These are phyloP conservation scores for Mus spicilegus DNA, from an alignment of 2,113 vertebrate species.

Conservation along the genomic window DNA sequence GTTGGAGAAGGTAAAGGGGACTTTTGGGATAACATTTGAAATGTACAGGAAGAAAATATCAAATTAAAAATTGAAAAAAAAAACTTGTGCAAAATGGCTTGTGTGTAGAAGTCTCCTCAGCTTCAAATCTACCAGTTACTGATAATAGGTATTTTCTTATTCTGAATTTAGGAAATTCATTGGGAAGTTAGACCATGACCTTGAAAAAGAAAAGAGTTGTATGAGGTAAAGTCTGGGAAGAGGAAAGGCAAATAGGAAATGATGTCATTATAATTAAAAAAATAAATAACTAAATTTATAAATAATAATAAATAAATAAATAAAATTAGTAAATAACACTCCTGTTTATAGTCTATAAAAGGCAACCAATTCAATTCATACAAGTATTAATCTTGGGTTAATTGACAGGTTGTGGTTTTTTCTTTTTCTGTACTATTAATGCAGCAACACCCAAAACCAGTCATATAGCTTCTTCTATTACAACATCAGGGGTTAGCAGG, in stretches of 20 bases:
- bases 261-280: not conserved
- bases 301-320: too few species aligned
- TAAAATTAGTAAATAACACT: not conserved
- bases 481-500: not conserved
- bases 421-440: constrained; percentile 35
- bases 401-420: not conserved
- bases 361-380: not conserved
- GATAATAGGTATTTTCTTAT: not conserved
- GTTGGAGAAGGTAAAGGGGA: too few species aligned
- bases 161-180: constrained; percentile 19
- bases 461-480: not conserved
- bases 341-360: constrained; percentile 4
- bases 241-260: not conserved
- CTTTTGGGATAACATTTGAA: too few species aligned
- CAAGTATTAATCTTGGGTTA: constrained; percentile 27
- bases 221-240: too few species aligned
- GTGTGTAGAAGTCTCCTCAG: not conserved
- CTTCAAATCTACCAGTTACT: not conserved
- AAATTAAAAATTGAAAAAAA: too few species aligned
- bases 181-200: constrained; percentile 9
- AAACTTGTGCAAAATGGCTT: not conserved
- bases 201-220: not conserved
- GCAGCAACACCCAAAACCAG: not conserved
- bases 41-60: too few species aligned
- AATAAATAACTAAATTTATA: not conserved